Base-by-base conservation (phyloP, 2,888 invertebrate species). In the Stomorhina lunata region DNA sequence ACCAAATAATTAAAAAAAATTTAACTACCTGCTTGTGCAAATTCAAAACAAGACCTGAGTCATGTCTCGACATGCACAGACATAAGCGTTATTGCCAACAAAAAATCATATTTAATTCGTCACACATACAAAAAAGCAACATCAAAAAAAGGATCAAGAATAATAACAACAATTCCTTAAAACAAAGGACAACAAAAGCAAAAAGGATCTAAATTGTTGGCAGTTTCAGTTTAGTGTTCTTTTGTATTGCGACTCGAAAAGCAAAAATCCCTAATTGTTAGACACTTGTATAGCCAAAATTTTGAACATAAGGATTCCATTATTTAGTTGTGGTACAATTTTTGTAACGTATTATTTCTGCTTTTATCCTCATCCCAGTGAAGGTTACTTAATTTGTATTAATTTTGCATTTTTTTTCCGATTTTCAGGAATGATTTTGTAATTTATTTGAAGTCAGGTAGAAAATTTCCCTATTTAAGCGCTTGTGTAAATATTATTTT, bases 331-430 rank as follows among this genome's bases (percentile, higher is more conserved):
- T 57, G 57, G 63, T 71, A 48, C 6, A 65, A 48, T 20, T 63
- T 72, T 50, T 45, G 50, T 68, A 65, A 72, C 17, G 68, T 53
- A 61, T 50, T 61, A 37, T 43, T 17, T 3, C 4, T 34, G 15
- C 9, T 7, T 32, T n/a, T 9, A 10, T 57, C 65, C 37, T 65
- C 9, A 12, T 6, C 27, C n/a, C 29, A 17, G 22, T 48, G 65
- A 80, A 80, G 71, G 72, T 81, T 81, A 81, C 80, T 76, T 69
- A 65, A 65, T 80, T 65, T 71, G 29, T 69, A 80, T 80, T 76
- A 66, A 66, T 81, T 76, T 76, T 71, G 65, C 59, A 80, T 71
- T 76, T 59, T 17, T 17, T n/a, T 48, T 37, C n/a, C n/a, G n/a
- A n/a, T 32, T 29, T 29, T 22, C n/a, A 59, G 53, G 57, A 68